A percentile compares a stretch with the other conserved stretches of the same genome.
phyloP scores from a whole-genome alignment of 2,888 invertebrate genomes.

The Sarcophaga subvicina region DNA sequence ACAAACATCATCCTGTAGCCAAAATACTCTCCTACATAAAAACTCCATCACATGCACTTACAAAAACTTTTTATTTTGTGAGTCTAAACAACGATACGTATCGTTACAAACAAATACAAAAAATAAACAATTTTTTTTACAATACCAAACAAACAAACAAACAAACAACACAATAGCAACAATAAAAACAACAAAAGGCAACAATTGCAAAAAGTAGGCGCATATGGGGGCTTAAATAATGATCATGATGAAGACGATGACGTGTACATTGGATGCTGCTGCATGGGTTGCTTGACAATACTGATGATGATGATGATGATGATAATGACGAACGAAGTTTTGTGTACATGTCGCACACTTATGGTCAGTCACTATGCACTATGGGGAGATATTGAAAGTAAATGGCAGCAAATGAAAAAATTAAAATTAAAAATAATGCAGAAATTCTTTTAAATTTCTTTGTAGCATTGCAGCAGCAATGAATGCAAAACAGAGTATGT shows the following conservation, averaged over 20 bases:
- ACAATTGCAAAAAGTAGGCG: conserved; percentile 46
- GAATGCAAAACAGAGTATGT: no score
- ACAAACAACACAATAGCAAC: conserved; percentile 27
- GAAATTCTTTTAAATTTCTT: no score
- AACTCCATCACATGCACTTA: conserved; percentile 50
- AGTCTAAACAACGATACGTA: conserved; percentile 52
- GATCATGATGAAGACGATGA: conserved; percentile 50
- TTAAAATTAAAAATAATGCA: no score
- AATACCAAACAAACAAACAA: conserved; percentile 37
- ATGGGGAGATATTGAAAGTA: background rate
- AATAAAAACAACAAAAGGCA: no score
- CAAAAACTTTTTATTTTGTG: conserved; percentile 19
- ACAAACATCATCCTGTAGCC: no score
- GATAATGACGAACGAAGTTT: conserved; percentile 45
- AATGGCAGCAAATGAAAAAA: no score
- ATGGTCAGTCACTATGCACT: conserved; percentile 23
- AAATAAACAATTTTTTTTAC: no score
- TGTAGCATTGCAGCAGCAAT: no score
- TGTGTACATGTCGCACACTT: conserved; percentile 27
- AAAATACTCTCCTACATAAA: no score
- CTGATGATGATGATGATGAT: conserved; percentile 10
- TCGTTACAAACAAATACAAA: conserved; percentile 43
- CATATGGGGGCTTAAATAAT: conserved; percentile 65
- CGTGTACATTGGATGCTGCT: conserved; percentile 25
- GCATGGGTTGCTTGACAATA: conserved; percentile 8